Evolutionary conservation across 2,113 vertebrate genomes (phyloP), one percentile per base, ranked within the genome.

Genomic region (Philantomba maxwellii): DNA sequence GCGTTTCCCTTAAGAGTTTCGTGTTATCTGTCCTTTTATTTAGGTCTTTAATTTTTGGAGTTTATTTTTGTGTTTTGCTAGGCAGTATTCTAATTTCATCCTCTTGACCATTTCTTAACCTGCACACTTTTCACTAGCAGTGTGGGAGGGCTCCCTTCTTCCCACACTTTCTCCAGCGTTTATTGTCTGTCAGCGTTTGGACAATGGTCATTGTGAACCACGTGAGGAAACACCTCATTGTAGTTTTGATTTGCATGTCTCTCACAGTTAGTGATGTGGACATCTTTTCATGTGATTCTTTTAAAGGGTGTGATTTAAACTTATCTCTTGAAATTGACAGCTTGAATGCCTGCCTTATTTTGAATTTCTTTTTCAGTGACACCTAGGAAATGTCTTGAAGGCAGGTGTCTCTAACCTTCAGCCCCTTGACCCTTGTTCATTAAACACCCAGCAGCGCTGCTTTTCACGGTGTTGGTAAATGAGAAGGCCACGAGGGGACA

Each of bases 381-480:
- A n/a, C 16, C 33, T n/a, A n/a, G 33, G 64, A 9, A 2, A 9
- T 10, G n/a, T 66, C 33, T 19, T 66, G 33, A 66, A 66, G 64
- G 64, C 33, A 17, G 4, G 3, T 66, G 33, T 66, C 33, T n/a
- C 19, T 10, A 10, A 10, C 64, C 33, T 66, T 10, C 33, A 66
- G 62, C 33, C 4, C 62, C 62, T 66, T n/a, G 62, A n/a, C 33
- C 33, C 16, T 64, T 66, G 33, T 5, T 33, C 62, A 5, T 66
- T 19, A n/a, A n/a, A n/a, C n/a, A 7, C 33, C 33, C 64, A 10
- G 16, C 17, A 17, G 33, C 15, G 33, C 7, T 10, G 64, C 64
- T 19, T n/a, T n/a, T 9, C 64, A n/a, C 0, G 16, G 33, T 66
- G 33, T 19, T 9, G 15, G 16, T n/a, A 2, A 19, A n/a, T 1